phyloP scores from a whole-genome alignment of 2,113 vertebrate genomes.

The Alosa alosa region DNA sequence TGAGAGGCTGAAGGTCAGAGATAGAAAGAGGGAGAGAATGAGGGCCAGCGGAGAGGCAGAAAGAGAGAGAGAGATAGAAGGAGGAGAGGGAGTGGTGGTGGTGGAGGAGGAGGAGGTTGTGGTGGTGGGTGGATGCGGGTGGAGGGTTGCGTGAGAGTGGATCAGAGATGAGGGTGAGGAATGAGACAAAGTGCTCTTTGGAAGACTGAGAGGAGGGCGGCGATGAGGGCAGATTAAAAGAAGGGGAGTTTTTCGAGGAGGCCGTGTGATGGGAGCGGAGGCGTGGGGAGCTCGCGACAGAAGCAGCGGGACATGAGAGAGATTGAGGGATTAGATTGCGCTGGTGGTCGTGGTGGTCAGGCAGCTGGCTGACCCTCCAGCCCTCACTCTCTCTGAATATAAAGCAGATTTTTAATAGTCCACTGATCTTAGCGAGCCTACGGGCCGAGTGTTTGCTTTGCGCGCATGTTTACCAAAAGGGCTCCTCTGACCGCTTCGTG shows the following conservation, averaged over 20 bases:
- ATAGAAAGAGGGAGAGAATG: constrained; percentile 21
- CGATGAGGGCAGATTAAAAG: constrained; percentile 29
- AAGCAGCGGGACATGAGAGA: constrained; percentile 45
- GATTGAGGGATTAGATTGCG: constrained; percentile 32
- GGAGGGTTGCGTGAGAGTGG: neutral
- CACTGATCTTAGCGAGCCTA: neutral
- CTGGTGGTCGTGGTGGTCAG: constrained; percentile 6
- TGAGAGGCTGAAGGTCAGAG: constrained; percentile 25
- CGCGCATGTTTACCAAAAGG: neutral
- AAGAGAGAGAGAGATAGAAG: neutral
- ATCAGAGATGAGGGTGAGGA: neutral
- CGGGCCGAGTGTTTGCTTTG: neutral
- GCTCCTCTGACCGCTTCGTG: neutral
- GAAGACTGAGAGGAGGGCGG: neutral
- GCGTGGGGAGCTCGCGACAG: too few relatives aligned
- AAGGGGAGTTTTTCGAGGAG: constrained; percentile 24
- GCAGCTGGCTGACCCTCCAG: constrained; percentile 15
- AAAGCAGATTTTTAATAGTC: constrained; percentile 28
- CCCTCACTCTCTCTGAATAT: constrained; percentile 38
- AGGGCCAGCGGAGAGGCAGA: neutral
- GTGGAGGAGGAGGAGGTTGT: neutral
- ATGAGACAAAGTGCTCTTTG: neutral
- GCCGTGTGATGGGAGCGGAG: neutral
- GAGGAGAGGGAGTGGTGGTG: neutral
- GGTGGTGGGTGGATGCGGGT: neutral